Evolutionary conservation across 1,140 invertebrate species (phyloP), one percentile per base, ranked within the genome.

Genomic region (Pararge aegeria): DNA sequence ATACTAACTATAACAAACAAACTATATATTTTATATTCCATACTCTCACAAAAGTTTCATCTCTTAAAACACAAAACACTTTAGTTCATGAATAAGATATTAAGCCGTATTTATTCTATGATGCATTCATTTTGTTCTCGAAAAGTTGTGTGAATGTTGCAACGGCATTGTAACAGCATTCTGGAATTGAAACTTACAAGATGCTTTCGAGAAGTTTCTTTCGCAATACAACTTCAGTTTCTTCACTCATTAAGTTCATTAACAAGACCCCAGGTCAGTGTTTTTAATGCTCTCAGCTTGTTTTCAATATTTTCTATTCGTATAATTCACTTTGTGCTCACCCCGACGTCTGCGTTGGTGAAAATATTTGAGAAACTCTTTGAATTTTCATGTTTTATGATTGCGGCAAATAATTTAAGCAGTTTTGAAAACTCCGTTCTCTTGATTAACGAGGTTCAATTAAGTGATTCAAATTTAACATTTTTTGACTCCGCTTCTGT

Each of bases 391-490:
- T 83, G 83, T 87, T 87, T 87, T 85, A 78, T 87, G 79, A 84
- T 85, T 78, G 73, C 78, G 75, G 78, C 71, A 82, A 86, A 87
- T 83, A 84, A 83, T 86, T 89, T 83, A 76, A 87, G 80, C 78
- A 86, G 76, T 89, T 85, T 78, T 77, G 76, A 86, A 87, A 84
- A 87, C 80, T 87, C 83, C 62, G 69, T 69, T 70, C 70, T 87
- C 76, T 85, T 87, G 82, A 85, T 88, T 87, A 88, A 87, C 82
- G 73, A 67, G 66, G 73, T 82, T 83, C 78, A 85, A 86, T 88
- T 86, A 83, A 73, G 73, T 82, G 66, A 76, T 88, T 82, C 69
- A 78, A 82, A 65, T 87, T 83, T 73, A 80, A 83, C 76, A 80
- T 81, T 83, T n/a, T 79, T 73, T 66, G 72, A 74, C 71, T 73